Base-by-base conservation (phyloP, 2,888 invertebrate genomes). In the Falcaria lacertinaria region DNA sequence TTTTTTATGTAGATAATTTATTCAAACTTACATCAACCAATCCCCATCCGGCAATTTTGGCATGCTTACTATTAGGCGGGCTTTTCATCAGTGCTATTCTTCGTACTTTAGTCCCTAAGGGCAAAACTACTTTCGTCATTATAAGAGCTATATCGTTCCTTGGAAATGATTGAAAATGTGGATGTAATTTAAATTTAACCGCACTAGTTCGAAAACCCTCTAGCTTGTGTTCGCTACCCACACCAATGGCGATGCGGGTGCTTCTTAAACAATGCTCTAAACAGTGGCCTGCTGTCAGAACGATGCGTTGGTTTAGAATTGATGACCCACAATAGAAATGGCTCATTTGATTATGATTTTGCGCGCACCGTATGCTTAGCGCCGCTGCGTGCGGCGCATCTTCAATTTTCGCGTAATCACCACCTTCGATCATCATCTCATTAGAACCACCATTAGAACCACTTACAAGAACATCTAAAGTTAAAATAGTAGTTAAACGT, bases 1-100 rank as follows among this genome's bases (percentile, higher is more conserved):
- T n/a, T n/a, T n/a, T n/a, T n/a, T n/a, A n/a, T n/a, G n/a, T n/a
- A n/a, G n/a, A n/a, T n/a, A n/a, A n/a, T n/a, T n/a, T n/a, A n/a
- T n/a, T 6, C 35, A 16, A 15, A 57, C 61, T 62, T 47, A 69
- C 69, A 34, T 62, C 45, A 8, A 48, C 39, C 0, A 54, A 0
- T 6, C 67, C 67, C 67, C 67, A 69, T 5, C 67, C 69, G 15
- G 62, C 57, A 6, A 67, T 48, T 15, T 40, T 34, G 1, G 53
- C 65, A 0, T 19, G 2, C 22, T 44, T 41, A 6, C 32, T 15
- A 1, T 40, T 19, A 0, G 59, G 58, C 11, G 60, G 54, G 2
- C 44, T 32, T 14, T 39, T 51, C 42, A 50, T 41, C n/a, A 69
- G 4, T 2, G 44, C 38, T 4, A 64, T 50, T 38, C 58, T 57